These are phyloP conservation scores for Ameiurus melas DNA, from an alignment of 2,113 vertebrate genomes.

Conservation along the genomic window DNA sequence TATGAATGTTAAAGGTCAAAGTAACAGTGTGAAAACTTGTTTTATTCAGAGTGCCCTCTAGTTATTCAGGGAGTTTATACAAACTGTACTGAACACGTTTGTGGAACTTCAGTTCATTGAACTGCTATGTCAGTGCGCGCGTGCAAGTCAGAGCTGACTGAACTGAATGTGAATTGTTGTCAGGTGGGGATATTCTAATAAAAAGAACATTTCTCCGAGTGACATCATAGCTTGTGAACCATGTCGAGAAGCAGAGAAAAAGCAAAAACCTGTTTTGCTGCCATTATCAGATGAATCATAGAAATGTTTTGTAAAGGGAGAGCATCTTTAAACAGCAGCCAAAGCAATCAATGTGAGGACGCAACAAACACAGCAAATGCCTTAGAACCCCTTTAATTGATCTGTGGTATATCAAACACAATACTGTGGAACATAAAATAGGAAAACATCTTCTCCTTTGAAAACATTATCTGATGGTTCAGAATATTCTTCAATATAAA, in stretches of 20 bases:
- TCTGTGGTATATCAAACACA: constrained; percentile 89
- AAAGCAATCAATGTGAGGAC: neutral
- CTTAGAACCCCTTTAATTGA: constrained; percentile 70
- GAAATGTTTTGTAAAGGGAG: neutral
- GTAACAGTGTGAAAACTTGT: constrained; percentile 61
- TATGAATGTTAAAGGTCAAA: constrained; percentile 62
- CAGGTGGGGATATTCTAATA: constrained; percentile 41
- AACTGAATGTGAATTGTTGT: constrained; percentile 60
- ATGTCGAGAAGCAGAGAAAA: neutral
- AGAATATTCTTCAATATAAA: constrained; percentile 33
- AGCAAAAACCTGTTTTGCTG: neutral
- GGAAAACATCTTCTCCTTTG: constrained; percentile 58
- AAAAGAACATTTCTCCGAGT: constrained; percentile 48
- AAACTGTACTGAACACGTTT: constrained; percentile 50
- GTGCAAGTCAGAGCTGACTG: constrained; percentile 50
- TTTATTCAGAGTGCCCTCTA: constrained; percentile 72
- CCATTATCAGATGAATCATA: constrained; percentile 19
- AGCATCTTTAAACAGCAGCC: neutral
- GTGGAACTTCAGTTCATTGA: constrained; percentile 52
- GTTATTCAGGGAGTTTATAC: constrained; percentile 61
- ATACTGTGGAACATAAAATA: constrained; percentile 83
- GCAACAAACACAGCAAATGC: constrained; percentile 6
- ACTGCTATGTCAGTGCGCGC: constrained; percentile 22
- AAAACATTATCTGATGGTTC: constrained; percentile 70
- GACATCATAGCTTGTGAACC: neutral